phyloP scores from a whole-genome alignment of 1,140 invertebrate species.

The Chymomyza costata region DNA sequence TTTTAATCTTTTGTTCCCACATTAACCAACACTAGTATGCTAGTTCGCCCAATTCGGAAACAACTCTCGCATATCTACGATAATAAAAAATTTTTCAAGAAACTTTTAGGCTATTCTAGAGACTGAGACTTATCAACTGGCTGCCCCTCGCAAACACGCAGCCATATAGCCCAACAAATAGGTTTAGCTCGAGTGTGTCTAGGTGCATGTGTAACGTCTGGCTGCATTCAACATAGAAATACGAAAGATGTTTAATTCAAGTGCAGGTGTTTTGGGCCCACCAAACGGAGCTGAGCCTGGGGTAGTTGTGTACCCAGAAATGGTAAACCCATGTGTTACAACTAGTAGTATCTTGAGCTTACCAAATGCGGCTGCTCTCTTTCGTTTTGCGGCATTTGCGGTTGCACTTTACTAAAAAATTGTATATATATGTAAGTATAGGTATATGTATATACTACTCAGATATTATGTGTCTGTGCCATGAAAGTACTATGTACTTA shows the following conservation, averaged over 20 bases:
- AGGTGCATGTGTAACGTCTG: conserved; percentile 21
- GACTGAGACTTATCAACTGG: no score
- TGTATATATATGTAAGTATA: no score
- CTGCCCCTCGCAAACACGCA: no score
- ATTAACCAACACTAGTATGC: no score
- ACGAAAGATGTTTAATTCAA: conserved; percentile 62
- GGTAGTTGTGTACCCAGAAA: not conserved
- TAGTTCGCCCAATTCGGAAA: no score
- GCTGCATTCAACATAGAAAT: conserved; percentile 33
- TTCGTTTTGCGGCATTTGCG: conserved; percentile 36
- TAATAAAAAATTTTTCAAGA: no score
- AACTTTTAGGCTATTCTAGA: no score
- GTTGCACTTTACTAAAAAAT: conserved; percentile 60
- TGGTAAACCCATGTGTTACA: not conserved
- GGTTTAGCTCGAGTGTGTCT: conserved; percentile 45
- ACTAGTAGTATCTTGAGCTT: conserved; percentile 10
- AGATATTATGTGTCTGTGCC: conserved; percentile 22
- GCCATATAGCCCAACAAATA: conserved; percentile 59
- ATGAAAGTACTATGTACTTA: conserved; percentile 23
- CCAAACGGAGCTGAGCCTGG: not conserved
- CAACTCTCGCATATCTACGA: no score
- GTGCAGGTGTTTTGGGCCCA: conserved; percentile 39
- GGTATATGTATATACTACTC: conserved; percentile 64
- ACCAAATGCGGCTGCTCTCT: conserved; percentile 20
- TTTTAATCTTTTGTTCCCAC: no score